Base-by-base conservation (phyloP, 2,113 vertebrate species). In the Rhea americana region DNA sequence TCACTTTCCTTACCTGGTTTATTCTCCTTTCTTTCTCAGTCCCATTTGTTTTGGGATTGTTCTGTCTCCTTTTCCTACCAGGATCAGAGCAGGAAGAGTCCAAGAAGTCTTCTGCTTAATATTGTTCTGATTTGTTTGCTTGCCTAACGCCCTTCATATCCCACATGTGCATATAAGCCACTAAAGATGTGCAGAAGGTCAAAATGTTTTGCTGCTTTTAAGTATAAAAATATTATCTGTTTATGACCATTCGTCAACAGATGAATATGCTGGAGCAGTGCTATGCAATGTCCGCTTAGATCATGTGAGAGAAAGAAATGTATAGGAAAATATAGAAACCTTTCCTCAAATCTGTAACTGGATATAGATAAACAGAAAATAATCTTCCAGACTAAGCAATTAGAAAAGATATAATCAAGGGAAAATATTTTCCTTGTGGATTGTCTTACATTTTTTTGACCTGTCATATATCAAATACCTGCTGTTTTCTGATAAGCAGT, bases 391-490 rank as follows among this genome's bases (percentile, higher is more conserved):
- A 41, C 41, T 78, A 67, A 88, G 85, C 70, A 94, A 80, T 63
- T 88, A 86, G 80, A 93, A 88, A 51, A 95, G 28, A 78, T 2
- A 0, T 45, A 66, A 91, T 75, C 76, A 78, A 88, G 62, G 53
- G 47, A 94, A 88, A 86, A 93, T 58, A 83, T 91, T 91, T 94
- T 91, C 70, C 43, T 79, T 28, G 43, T 79, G 82, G 61, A 86
- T 86, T 68, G 61, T 88, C 65, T 81, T 14, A 85, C 30, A 62
- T 93, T 90, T 91, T 84, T 87, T 72, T 93, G 59, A 88, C 86
- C 82, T 87, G 85, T 72, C 89, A 94, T 92, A 75, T 63, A 86
- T 63, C 87, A 93, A 91, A 92, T 77, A 89, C 89, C 72, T 94
- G 86, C 48, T 87, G 53, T 72, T 90, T 86, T 94, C 94, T 86